Evolutionary conservation across 1,140 invertebrate genomes (phyloP), one percentile per base, ranked within the genome.

Genomic region (Rhyzopertha dominica): DNA sequence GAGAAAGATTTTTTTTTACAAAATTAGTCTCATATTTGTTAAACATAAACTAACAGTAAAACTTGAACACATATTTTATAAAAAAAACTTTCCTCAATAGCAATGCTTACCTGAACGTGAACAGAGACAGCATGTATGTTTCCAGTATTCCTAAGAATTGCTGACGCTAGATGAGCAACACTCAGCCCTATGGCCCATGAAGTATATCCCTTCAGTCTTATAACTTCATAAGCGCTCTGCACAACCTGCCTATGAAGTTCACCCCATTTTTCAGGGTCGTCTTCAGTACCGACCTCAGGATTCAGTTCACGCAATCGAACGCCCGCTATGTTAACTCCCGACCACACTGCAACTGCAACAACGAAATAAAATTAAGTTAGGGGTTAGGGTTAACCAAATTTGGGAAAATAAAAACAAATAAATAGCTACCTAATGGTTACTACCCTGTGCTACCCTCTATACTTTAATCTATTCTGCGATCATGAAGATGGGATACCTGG

Each of bases 111-210:
- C 73, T 85, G 77, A 38, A 90, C 77, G 54, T 82, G 75, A 17
- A 85, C 88, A 4, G 87, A 89, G 3, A 94, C 80, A 4, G 89
- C 84, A 54, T 86, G 85, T 24, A 93, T 77, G 62, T 81, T 82
- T 58, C 80, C 77, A 4, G 78, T 76, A 65, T 94, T 92, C 37
- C 79, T 73, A 29, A 94, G 63, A 48, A 94, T 84, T 19, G 84
- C 77, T 13, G 79, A 74, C 16, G 77, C 77, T 25, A 94, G 69
- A 47, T 81, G 75, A 1, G 87, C 76, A 0, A 87, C 78, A 58
- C 87, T 89, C n/a, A 93, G 71, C 9, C 90, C 88, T 56, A 93
- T 90, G 10, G 87, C 89, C 87, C 88, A 91, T 16, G 85, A 90
- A 2, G 89, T 93, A 68, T 91, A 92, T 1, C 89, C 88, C 68